Evolutionary conservation across 2,888 invertebrate species (phyloP).

Genomic region (Parnassius apollo): DNA sequence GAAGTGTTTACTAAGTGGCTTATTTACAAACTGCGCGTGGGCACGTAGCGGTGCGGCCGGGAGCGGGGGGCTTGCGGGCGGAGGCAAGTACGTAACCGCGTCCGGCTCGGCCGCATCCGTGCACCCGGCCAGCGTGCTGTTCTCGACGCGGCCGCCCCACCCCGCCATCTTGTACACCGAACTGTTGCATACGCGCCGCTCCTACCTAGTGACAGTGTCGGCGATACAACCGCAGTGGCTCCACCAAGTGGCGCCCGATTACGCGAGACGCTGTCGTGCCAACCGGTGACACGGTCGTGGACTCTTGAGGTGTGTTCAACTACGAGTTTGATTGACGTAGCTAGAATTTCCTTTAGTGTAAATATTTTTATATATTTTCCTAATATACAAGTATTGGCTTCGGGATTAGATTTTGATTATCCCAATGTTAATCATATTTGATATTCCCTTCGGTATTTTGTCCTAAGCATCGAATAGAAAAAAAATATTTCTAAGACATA

Average conservation of each 20-base stretch:
- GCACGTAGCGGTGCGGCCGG: slow-evolving; percentile 84
- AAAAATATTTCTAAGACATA: no score
- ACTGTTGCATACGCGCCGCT: slow-evolving; percentile 90
- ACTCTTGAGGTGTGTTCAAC: not conserved
- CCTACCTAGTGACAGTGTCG: slow-evolving; percentile 89
- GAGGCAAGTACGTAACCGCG: slow-evolving; percentile 78
- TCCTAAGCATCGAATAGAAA: no score
- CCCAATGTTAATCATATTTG: no score
- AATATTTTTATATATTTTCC: no score
- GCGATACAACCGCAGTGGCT: slow-evolving; percentile 92
- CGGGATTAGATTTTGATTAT: no score
- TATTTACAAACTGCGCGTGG: slow-evolving; percentile 94
- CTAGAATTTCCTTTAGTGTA: not conserved
- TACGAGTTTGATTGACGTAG: not conserved
- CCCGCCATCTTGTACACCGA: slow-evolving; percentile 92
- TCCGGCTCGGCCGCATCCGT: slow-evolving; percentile 82
- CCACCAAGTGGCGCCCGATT: slow-evolving; percentile 62
- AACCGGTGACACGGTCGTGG: slow-evolving; percentile 50
- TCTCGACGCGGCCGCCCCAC: slow-evolving; percentile 81
- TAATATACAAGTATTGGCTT: no score
- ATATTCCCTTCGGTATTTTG: no score
- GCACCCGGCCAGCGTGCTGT: slow-evolving; percentile 91
- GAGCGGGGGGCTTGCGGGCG: slow-evolving; percentile 76
- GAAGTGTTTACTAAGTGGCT: slow-evolving; percentile 89
- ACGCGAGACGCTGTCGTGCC: slow-evolving; percentile 59